These are phyloP conservation scores for Artemia sinica DNA, from an alignment of 2,888 invertebrate genomes.

Conservation along the genomic window DNA sequence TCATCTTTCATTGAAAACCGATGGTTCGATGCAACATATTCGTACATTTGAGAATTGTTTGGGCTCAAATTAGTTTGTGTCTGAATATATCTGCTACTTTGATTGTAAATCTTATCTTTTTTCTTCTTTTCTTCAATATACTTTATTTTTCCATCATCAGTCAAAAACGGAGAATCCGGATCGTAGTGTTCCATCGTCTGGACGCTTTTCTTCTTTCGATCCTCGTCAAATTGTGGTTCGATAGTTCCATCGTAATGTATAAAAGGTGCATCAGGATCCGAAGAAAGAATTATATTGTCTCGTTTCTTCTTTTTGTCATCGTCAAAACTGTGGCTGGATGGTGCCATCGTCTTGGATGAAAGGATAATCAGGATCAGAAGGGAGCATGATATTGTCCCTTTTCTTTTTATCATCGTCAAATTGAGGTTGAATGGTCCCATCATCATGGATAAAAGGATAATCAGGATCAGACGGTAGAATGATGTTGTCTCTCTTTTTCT, in stretches of 20 bases:
- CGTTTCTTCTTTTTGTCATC: not conserved
- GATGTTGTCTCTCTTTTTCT: not conserved
- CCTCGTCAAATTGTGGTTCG: not conserved
- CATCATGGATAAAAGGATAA: not conserved
- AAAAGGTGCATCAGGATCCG: not conserved
- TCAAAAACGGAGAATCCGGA: too few relatives aligned
- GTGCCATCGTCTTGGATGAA: constrained; percentile 2
- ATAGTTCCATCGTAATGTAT: not conserved
- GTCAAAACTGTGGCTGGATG: not conserved
- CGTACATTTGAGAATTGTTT: too few relatives aligned
- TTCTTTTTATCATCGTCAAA: not conserved
- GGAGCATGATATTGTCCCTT: not conserved
- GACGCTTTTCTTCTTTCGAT: not conserved
- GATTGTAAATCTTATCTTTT: too few relatives aligned
- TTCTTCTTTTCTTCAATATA: too few relatives aligned
- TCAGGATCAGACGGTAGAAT: constrained; percentile 1
- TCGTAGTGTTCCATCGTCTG: too few relatives aligned
- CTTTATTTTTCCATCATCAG: too few relatives aligned
- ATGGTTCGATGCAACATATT: too few relatives aligned
- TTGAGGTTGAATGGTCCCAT: not conserved
- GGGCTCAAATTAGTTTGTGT: too few relatives aligned
- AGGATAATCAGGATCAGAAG: not conserved
- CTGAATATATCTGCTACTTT: too few relatives aligned
- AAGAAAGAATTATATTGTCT: not conserved
- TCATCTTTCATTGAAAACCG: too few relatives aligned